Evolutionary conservation across 2,113 vertebrate species (phyloP).

Genomic region (Indicator indicator): DNA sequence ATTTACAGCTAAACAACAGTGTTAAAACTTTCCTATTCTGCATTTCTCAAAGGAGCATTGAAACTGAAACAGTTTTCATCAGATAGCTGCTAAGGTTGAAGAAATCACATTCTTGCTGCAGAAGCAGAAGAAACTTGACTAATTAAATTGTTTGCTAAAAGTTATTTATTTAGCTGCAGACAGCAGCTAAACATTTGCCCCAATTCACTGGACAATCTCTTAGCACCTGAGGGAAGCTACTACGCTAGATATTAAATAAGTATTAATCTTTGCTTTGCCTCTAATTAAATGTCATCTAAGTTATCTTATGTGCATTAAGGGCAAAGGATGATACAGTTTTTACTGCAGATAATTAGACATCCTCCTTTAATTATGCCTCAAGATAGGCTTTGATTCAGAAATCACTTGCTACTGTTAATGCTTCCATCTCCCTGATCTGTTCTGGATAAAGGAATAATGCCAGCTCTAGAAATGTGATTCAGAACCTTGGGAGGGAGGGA

Average conservation of each 20-base stretch:
- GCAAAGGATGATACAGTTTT: conserved; percentile 49
- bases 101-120: background rate
- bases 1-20: background rate
- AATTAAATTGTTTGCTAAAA: background rate
- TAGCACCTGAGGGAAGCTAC: background rate
- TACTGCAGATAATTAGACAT: conserved; percentile 8
- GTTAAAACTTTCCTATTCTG: background rate
- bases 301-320: conserved; percentile 23
- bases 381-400: conserved; percentile 39
- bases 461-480: background rate
- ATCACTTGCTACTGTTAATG: background rate
- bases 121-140: background rate
- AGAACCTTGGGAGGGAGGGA: background rate
- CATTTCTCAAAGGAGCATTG: background rate
- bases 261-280: conserved; percentile 27
- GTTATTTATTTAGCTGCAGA: conserved; percentile 11
- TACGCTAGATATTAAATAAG: background rate
- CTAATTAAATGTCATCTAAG: conserved; percentile 58
- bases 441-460: background rate
- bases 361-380: conserved; percentile 19
- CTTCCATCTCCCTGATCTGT: conserved; percentile 1
- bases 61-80: background rate
- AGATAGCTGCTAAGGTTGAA: background rate
- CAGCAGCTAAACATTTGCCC: background rate
- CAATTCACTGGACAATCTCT: background rate